A percentile compares a stretch with the other conserved stretches of the same genome.
phyloP scores from a whole-genome alignment of 2,113 vertebrate genomes.

The Cervus canadensis region DNA sequence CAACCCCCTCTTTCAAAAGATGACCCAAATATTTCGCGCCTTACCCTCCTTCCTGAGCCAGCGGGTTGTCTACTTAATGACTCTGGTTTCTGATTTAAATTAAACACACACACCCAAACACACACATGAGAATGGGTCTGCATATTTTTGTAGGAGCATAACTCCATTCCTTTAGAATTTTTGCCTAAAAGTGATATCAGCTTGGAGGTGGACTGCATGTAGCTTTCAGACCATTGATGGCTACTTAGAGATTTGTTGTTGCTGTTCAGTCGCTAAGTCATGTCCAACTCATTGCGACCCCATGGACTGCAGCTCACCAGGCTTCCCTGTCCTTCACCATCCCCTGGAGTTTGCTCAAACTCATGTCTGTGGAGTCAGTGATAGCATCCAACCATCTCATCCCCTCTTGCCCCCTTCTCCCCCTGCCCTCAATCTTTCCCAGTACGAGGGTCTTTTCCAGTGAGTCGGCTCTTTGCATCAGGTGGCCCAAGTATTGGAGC shows the following conservation, averaged over 20 bases:
- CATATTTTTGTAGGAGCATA: not conserved
- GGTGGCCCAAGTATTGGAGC: not conserved
- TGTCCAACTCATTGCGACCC: accelerated
- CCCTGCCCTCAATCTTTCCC: not conserved
- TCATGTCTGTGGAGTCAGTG: not conserved
- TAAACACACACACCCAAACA: not conserved
- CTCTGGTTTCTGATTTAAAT: not conserved
- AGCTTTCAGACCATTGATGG: not conserved
- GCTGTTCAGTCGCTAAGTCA: not conserved
- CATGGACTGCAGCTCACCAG: not conserved
- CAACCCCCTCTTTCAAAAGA: not conserved
- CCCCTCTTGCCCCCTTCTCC: not conserved
- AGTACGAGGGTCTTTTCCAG: not conserved
- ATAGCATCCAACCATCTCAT: not conserved
- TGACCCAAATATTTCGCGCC: not conserved
- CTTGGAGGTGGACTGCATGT: not conserved
- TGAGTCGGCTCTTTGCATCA: not conserved
- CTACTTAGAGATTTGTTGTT: not conserved
- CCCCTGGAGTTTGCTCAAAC: not conserved
- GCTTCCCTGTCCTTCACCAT: not conserved
- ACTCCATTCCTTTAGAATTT: not conserved
- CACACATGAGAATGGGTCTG: not conserved
- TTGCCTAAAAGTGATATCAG: not conserved
- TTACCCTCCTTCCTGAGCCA: not conserved
- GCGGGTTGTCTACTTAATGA: not conserved